Evolutionary conservation across 2,113 vertebrate genomes (phyloP).

Genomic region (Atrichornis clamosus): DNA sequence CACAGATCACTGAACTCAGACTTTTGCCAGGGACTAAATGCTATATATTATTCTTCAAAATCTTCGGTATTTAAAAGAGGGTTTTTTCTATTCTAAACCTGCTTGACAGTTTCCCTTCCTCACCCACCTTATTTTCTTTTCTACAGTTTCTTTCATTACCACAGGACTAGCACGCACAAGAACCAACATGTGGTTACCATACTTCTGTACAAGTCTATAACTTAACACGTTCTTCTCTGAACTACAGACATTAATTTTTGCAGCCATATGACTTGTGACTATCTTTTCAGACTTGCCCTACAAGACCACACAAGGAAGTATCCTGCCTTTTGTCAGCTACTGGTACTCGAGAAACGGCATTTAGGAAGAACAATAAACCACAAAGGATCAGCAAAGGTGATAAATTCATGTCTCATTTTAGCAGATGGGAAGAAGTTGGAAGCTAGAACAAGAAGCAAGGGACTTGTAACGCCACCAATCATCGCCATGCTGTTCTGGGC

Average conservation of each 20-base stretch:
- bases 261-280: background rate
- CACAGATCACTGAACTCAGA: background rate
- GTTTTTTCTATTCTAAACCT: background rate
- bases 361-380: background rate
- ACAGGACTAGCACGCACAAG: background rate
- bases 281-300: background rate
- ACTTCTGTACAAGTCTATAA: background rate
- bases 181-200: background rate
- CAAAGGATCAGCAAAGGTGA: background rate
- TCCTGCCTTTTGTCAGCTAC: background rate
- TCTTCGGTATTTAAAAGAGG: background rate
- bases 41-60: background rate
- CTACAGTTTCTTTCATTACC: background rate
- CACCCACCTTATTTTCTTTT: background rate
- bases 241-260: background rate
- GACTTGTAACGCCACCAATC: background rate
- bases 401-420: background rate
- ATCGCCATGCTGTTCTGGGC: fast-evolving
- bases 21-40: background rate
- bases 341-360: background rate
- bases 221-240: background rate
- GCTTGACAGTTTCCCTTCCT: background rate
- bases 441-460: background rate
- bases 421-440: background rate
- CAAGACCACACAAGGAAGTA: background rate